phyloP scores from a whole-genome alignment of 2,888 invertebrate species.

The Tryphoninae sp. region DNA sequence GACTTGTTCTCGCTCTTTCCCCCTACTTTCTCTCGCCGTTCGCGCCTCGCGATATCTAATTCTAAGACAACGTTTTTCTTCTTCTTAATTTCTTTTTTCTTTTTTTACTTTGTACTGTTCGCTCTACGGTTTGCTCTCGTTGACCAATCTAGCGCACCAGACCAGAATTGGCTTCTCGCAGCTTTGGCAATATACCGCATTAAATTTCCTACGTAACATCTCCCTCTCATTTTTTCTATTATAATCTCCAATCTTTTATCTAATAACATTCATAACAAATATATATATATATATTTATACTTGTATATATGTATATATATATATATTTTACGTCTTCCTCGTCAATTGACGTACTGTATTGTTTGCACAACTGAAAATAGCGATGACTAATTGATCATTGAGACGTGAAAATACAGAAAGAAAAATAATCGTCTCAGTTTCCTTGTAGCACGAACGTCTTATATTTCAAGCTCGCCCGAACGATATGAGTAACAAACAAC shows the following conservation, averaged over 20 bases:
- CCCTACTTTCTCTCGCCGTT: slow-evolving; percentile 8
- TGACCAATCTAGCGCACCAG: slow-evolving; percentile 10
- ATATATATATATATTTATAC: slow-evolving; percentile 47
- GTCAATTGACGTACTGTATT: slow-evolving; percentile 45
- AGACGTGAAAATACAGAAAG: neutral
- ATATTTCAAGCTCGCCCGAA: neutral
- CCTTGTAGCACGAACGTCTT: slow-evolving; percentile 9
- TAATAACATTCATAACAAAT: slow-evolving; percentile 61
- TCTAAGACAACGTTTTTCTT: slow-evolving; percentile 36
- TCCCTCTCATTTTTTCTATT: slow-evolving; percentile 21
- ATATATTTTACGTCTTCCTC: slow-evolving; percentile 39
- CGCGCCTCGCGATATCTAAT: slow-evolving; percentile 22
- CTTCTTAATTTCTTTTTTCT: slow-evolving; percentile 28
- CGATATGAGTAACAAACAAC: neutral
- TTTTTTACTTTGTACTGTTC: slow-evolving; percentile 71
- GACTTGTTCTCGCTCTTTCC: slow-evolving; percentile 16
- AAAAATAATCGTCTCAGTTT: slow-evolving; percentile 9
- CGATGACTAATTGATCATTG: neutral
- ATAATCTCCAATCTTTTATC: slow-evolving; percentile 57
- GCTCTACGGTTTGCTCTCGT: slow-evolving; percentile 67
- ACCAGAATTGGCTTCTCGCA: slow-evolving; percentile 15
- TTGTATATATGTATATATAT: slow-evolving; percentile 31
- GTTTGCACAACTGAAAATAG: slow-evolving; percentile 41
- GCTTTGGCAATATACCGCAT: slow-evolving; percentile 19
- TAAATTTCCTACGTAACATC: slow-evolving; percentile 31